Base-by-base conservation (phyloP, 1,140 invertebrate species). In the Himalopsyche phryganea region DNA sequence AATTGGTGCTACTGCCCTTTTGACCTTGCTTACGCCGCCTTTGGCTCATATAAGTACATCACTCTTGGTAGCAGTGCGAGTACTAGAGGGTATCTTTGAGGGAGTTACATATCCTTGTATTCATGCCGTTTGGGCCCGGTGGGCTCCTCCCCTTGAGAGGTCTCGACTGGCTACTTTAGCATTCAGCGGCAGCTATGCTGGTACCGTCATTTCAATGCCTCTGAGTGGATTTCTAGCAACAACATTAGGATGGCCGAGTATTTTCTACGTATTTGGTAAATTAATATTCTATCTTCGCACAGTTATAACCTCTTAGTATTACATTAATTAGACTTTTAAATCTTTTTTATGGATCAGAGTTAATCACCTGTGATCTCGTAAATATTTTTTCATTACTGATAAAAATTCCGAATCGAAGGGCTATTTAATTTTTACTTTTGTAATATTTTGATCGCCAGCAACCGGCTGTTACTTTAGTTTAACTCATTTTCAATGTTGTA, bases 101-200 rank as follows among this genome's bases (percentile, higher is more conserved):
- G 92, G 92, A 41, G 91, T 95, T 0, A 92, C 91, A 1, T 95
- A 92, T 73, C 92, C 92, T 4, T 88, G 90, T 61, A 93, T 94
- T 49, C 90, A 94, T 71, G 87, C 88, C 6, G 83, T 94, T 18
- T 93, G 92, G 90, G 81, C 89, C 0, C 83, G 85, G 54, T 96
- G 93, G 92, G 87, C 90, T n/a, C 93, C 92, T 14, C 85, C 88
- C 0, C 68, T 85, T 15, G 92, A 96, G 71, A 81, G 91, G 23
- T 90, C 86, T 3, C 81, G 87, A 10, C 74, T 92, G 32, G 86
- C 88, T 0, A 89, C 85, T 0, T 81, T 91, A 23, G 86, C 89
- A 0, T 91, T 91, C 74, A 90, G 89, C 15, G 91, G 91, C 6
- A 89, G 85, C 65, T 92, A 90, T 70, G 82, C 89, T 2, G 90